A percentile compares a stretch with the other conserved stretches of the same genome.
Conservation (phyloP, 2,113 vertebrate species). For the Balaenoptera acutorostrata region DNA sequence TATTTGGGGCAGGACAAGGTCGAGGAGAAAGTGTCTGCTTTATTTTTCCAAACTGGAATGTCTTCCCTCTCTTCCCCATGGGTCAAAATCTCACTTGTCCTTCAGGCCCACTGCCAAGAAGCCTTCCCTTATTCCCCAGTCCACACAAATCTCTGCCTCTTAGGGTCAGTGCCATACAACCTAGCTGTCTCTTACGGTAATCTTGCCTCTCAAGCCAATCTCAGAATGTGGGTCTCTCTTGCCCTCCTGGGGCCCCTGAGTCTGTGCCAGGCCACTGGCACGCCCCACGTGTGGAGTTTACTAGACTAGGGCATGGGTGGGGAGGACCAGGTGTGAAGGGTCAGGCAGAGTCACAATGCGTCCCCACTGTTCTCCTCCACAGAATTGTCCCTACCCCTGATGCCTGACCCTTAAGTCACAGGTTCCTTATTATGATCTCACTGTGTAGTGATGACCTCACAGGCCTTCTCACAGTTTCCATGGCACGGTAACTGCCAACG, state of each 20-base stretch:
- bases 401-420: not conserved
- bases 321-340: not conserved
- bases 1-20: too few relatives aligned
- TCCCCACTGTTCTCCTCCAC: not conserved
- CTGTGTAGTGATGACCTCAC: slow-evolving; percentile 36
- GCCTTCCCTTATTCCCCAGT: not conserved
- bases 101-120: not conserved
- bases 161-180: not conserved
- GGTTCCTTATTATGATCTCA: slow-evolving; percentile 26
- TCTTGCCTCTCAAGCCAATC: not conserved
- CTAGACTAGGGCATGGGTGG: not conserved
- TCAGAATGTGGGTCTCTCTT: not conserved
- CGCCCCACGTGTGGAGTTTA: not conserved
- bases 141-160: not conserved
- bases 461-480: slow-evolving; percentile 4
- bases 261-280: not conserved
- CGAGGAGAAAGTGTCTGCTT: too few relatives aligned
- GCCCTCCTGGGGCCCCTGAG: not conserved
- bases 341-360: not conserved
- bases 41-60: too few relatives aligned
- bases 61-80: too few relatives aligned
- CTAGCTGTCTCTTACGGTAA: not conserved
- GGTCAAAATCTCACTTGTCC: not conserved
- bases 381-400: not conserved
- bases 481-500: not conserved